phyloP scores from a whole-genome alignment of 2,888 invertebrate species.

The Nomada goodeniana region DNA sequence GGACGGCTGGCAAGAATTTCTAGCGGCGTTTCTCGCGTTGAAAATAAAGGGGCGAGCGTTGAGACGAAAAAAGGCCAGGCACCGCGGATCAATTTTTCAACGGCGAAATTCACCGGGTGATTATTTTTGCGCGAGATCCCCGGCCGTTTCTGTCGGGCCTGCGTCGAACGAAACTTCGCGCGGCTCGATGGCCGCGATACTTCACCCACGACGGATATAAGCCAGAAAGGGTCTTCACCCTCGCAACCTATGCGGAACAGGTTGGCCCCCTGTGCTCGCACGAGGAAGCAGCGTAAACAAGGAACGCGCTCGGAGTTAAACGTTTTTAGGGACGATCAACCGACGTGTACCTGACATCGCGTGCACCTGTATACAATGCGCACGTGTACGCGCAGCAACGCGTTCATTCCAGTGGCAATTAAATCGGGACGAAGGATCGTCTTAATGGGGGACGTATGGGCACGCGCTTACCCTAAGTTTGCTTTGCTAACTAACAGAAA shows the following conservation, averaged over 20 bases:
- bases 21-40: no score
- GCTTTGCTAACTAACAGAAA: no score
- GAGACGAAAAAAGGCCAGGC: constrained; percentile 8
- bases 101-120: constrained; percentile 31
- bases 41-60: no score
- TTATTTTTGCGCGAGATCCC: constrained; percentile 46
- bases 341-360: not conserved
- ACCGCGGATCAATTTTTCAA: constrained; percentile 41
- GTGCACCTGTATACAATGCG: not conserved
- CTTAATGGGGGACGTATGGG: not conserved
- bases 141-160: not conserved
- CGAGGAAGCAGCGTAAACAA: constrained; percentile 35
- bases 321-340: constrained; percentile 13
- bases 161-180: constrained; percentile 27
- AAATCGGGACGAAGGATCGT: not conserved
- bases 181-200: constrained; percentile 24
- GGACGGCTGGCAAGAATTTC: not conserved
- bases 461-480: no score
- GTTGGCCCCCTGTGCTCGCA: constrained; percentile 35
- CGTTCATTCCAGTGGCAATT: not conserved
- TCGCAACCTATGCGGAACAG: constrained; percentile 46
- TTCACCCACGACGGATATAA: constrained; percentile 47
- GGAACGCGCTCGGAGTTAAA: constrained; percentile 15
- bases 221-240: constrained; percentile 56
- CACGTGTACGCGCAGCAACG: not conserved